Evolutionary conservation across 1,140 invertebrate species (phyloP).

Genomic region (Saccostrea echinata): DNA sequence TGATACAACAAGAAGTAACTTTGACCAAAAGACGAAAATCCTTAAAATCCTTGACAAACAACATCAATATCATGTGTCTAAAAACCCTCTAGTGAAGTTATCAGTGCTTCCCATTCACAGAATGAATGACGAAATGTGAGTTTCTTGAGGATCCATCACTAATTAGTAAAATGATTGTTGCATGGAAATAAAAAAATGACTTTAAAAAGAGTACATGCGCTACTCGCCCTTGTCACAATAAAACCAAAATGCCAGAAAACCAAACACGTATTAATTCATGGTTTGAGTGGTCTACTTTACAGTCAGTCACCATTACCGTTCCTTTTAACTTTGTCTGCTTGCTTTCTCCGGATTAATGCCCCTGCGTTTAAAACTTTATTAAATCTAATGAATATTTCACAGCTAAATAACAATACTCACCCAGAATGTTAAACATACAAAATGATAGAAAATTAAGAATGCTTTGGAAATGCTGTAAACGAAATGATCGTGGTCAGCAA

Average conservation of each 20-base stretch:
- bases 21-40: background rate
- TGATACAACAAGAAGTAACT: background rate
- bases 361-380: conserved; percentile 6
- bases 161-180: background rate
- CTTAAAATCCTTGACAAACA: background rate
- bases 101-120: background rate
- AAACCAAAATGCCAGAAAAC: background rate
- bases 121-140: background rate
- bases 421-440: background rate
- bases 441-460: background rate
- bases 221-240: background rate
- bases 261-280: background rate
- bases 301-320: background rate
- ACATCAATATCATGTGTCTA: background rate
- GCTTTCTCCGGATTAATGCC: background rate
- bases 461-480: background rate
- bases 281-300: background rate
- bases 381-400: background rate
- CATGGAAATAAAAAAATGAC: too few species aligned
- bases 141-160: background rate
- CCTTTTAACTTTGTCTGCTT: background rate
- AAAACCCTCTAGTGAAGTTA: background rate
- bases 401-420: background rate
- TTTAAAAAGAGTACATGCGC: background rate
- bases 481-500: background rate